Evolutionary conservation across 2,888 invertebrate genomes (phyloP).

Genomic region (Drosophila neonasuta): DNA sequence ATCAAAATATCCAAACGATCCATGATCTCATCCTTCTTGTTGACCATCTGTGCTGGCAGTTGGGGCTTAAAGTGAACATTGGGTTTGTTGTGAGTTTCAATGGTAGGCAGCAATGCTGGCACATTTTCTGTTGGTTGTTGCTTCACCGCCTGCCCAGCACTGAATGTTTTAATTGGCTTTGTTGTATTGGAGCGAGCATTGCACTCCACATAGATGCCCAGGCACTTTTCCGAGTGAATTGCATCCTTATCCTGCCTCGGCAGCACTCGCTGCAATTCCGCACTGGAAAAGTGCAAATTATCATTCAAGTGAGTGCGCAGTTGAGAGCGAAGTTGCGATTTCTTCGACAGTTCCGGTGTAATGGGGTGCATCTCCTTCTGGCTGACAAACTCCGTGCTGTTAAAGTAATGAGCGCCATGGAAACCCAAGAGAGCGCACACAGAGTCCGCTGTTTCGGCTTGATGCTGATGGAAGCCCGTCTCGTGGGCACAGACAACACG

Average conservation of each 20-base stretch:
- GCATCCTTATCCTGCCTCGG: slow-evolving; percentile 48
- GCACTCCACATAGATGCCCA: slow-evolving; percentile 80
- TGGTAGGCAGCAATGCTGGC: slow-evolving; percentile 59
- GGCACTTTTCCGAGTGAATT: slow-evolving; percentile 64
- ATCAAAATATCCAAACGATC: slow-evolving; percentile 72
- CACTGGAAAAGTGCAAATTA: slow-evolving; percentile 62
- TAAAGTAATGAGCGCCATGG: slow-evolving; percentile 76
- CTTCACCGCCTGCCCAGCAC: slow-evolving; percentile 67
- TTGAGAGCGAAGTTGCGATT: slow-evolving; percentile 28
- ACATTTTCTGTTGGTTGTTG: slow-evolving; percentile 32
- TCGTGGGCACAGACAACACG: slow-evolving; percentile 85
- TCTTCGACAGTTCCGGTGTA: slow-evolving; percentile 66
- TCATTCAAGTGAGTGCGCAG: slow-evolving; percentile 58
- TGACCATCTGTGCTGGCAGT: slow-evolving; percentile 47
- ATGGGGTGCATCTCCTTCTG: slow-evolving; percentile 63
- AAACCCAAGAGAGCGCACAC: slow-evolving; percentile 88
- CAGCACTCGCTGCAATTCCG: slow-evolving; percentile 27
- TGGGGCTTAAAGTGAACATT: slow-evolving; percentile 74
- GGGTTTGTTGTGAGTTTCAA: slow-evolving; percentile 62
- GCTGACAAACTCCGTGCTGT: slow-evolving; percentile 62
- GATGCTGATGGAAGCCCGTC: slow-evolving; percentile 61
- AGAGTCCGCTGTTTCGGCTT: slow-evolving; percentile 83
- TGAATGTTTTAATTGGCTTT: slow-evolving; percentile 72
- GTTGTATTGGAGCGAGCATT: slow-evolving; percentile 69
- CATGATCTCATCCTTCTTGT: slow-evolving; percentile 73